Evolutionary conservation across 2,113 vertebrate genomes (phyloP), one percentile per base, ranked within the genome.

Genomic region (Cebus imitator): DNA sequence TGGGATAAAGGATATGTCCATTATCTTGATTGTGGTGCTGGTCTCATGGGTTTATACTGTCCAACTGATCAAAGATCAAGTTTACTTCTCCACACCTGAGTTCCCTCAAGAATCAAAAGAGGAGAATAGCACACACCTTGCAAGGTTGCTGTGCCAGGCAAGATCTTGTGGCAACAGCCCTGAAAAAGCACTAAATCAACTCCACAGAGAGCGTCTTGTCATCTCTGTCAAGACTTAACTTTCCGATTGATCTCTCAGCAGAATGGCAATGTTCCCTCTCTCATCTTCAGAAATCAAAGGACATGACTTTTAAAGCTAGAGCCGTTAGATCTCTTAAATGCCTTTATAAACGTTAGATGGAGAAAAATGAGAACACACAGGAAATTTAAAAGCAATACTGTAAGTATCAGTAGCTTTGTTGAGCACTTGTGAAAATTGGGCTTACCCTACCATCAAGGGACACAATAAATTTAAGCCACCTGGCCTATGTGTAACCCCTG

Each of bases 251-350:
- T 95, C 14, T 37, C 16, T 12, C 82, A 79, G 68, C 37, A 40
- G n/a, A 58, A 83, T 2, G 32, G 25, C 73, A 32, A 30, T 35
- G 37, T 32, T 82, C 93, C 91, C 76, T 90, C 25, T 64, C 40
- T 2, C 45, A 82, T 88, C 66, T 93, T 89, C 48, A 43, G 85
- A 91, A 97, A 66, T 91, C 79, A 70, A 93, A 97, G 55, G 14
- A 48, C 57, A 32, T 48, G 58, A 21, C 75, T 94, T 95, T 81
- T 86, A 61, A 96, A 83, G 50, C 37, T 50, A 32, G 80, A 40
- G 12, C 52, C 82, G 43, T 66, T 78, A 48, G 25, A 43, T 66
- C 85, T 94, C 48, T 86, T 79, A 84, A 89, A 83, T 16, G 40
- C 11, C 30, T 90, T 83, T 64, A 82, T 35, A 94, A 91, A 90